A percentile compares a stretch with the other conserved stretches of the same genome.
Conservation (phyloP, 2,888 invertebrate genomes). For the Theodoxus fluviatilis region DNA sequence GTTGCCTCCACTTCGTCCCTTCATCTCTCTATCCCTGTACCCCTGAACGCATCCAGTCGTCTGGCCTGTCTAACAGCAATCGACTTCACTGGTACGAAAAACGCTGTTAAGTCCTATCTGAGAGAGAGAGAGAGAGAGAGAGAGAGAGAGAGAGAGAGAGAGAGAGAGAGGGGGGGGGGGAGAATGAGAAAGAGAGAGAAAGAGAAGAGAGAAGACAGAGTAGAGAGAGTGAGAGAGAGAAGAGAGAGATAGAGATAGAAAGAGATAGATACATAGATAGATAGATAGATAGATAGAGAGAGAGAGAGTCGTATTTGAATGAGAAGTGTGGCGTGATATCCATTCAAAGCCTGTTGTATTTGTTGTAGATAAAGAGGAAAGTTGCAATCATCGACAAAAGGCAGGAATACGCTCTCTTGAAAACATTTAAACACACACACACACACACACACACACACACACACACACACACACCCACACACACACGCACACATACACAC, state of each 20-base stretch:
- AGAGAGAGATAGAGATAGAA: not conserved
- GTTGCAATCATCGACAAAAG: no score
- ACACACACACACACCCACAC: conserved; percentile 7
- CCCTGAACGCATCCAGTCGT: no score
- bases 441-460: conserved; percentile 1
- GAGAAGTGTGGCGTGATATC: no score
- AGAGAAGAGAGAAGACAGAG: not conserved
- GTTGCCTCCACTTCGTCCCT: no score
- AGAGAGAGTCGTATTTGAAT: no score
- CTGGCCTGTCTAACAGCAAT: no score
- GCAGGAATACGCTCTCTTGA: not conserved
- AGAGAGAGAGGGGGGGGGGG: not conserved
- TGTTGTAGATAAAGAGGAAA: no score
- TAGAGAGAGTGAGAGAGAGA: no score
- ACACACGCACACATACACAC: conserved; percentile 12
- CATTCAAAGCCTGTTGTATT: not conserved
- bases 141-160: conserved; percentile 8
- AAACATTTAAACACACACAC: not conserved
- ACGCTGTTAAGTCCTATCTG: not conserved
- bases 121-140: conserved; percentile 8
- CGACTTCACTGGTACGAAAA: no score
- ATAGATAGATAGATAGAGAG: not conserved
- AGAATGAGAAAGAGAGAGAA: not conserved
- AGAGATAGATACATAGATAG: not conserved
- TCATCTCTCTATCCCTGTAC: no score